Evolutionary conservation across 2,113 vertebrate species (phyloP).

Genomic region (Otis tarda): DNA sequence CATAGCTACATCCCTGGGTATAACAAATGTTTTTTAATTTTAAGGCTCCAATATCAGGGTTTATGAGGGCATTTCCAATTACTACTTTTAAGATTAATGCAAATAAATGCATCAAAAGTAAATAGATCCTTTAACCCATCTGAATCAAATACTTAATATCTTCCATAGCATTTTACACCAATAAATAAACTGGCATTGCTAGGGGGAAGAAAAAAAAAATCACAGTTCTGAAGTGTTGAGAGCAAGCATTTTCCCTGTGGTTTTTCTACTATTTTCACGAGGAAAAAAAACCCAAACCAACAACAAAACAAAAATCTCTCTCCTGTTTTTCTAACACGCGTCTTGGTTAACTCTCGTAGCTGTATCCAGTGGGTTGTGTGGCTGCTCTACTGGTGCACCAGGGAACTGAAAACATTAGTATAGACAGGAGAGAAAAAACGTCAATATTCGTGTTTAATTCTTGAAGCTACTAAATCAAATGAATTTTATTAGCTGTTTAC

Average conservation of each 20-base stretch:
- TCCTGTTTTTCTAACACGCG: neutral
- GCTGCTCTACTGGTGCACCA: neutral
- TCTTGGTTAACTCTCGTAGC: neutral
- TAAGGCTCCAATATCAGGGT: neutral
- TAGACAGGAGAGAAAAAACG: neutral
- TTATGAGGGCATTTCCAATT: conserved; percentile 34
- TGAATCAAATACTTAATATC: neutral
- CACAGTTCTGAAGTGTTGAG: neutral
- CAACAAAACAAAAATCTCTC: neutral
- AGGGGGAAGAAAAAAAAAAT: neutral
- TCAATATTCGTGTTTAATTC: neutral
- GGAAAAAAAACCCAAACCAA: neutral
- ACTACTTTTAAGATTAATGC: neutral
- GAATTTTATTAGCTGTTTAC: conserved; percentile 3
- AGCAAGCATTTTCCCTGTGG: neutral
- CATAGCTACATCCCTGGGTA: neutral
- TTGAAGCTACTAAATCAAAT: conserved; percentile 28
- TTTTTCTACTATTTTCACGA: neutral
- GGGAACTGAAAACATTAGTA: neutral
- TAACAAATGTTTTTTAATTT: conserved; percentile 20
- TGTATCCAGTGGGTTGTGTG: neutral
- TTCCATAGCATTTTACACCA: neutral
- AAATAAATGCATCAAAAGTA: neutral
- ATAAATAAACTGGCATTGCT: neutral
- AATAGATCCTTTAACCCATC: neutral